Conservation (phyloP, 2,888 invertebrate species). For the Autographa pulchrina region DNA sequence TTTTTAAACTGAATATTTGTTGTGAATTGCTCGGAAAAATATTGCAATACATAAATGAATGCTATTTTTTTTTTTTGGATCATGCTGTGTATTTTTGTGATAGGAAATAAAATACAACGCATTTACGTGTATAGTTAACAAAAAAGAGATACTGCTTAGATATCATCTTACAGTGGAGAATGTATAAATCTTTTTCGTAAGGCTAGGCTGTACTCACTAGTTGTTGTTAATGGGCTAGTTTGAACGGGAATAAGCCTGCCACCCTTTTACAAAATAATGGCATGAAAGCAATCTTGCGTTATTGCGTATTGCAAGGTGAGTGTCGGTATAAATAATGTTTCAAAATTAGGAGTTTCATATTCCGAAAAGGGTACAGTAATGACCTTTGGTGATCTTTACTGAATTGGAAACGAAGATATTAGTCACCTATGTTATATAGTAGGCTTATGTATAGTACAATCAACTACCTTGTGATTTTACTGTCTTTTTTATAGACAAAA, state of each 20-base stretch:
- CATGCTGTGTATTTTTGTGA: too few species aligned
- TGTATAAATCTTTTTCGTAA: not conserved
- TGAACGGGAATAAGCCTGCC: slow-evolving; percentile 4
- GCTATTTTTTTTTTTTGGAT: too few species aligned
- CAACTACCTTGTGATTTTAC: not conserved
- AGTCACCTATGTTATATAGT: not conserved
- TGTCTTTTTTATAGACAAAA: not conserved
- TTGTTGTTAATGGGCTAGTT: not conserved
- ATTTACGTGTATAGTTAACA: too few species aligned
- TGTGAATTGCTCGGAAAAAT: not conserved
- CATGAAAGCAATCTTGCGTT: not conserved
- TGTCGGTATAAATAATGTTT: not conserved
- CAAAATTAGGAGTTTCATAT: not conserved
- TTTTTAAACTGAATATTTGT: not conserved
- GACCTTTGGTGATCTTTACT: not conserved
- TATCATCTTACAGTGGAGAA: not conserved
- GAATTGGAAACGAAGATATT: not conserved
- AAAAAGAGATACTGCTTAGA: not conserved
- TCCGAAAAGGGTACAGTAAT: not conserved
- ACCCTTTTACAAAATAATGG: slow-evolving; percentile 1
- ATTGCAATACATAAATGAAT: too few species aligned
- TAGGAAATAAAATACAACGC: too few species aligned
- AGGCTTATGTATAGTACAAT: not conserved
- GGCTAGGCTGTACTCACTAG: not conserved
- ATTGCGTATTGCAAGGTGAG: not conserved